These are phyloP conservation scores for Epinotia demarniana DNA, from an alignment of 2,888 invertebrate species.

Conservation along the genomic window DNA sequence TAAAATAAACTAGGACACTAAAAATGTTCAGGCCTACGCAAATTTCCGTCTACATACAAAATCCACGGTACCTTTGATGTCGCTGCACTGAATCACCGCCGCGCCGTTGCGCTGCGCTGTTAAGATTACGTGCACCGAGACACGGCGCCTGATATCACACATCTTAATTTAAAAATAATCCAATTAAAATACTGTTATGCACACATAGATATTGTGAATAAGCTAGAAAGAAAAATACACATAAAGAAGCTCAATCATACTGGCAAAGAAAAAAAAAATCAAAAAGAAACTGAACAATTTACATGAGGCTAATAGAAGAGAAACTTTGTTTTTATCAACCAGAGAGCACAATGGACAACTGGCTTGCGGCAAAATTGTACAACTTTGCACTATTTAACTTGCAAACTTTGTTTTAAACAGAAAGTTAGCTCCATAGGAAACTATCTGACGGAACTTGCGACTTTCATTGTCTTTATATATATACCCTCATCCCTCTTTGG, in stretches of 20 bases:
- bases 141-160: too few species aligned
- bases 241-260: background rate
- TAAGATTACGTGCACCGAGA: too few species aligned
- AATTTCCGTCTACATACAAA: too few species aligned
- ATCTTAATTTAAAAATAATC: too few species aligned
- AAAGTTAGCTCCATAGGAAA: constrained; percentile 58
- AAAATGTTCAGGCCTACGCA: too few species aligned
- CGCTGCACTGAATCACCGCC: too few species aligned
- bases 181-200: too few species aligned
- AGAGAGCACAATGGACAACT: constrained; percentile 60
- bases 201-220: background rate
- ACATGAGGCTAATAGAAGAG: constrained; percentile 55
- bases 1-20: background rate
- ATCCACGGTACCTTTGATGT: too few species aligned
- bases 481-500: constrained; percentile 46
- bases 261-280: constrained; percentile 8
- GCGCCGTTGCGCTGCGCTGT: too few species aligned
- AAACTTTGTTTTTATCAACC: constrained; percentile 56
- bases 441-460: constrained; percentile 57
- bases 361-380: constrained; percentile 70
- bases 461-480: constrained; percentile 62
- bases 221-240: background rate
- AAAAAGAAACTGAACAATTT: constrained; percentile 56
- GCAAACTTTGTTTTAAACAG: constrained; percentile 58
- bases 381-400: constrained; percentile 76